Conservation (phyloP, 30 jellyfish, hydroid and myxozoan species). For the Cassiopea andromeda region DNA sequence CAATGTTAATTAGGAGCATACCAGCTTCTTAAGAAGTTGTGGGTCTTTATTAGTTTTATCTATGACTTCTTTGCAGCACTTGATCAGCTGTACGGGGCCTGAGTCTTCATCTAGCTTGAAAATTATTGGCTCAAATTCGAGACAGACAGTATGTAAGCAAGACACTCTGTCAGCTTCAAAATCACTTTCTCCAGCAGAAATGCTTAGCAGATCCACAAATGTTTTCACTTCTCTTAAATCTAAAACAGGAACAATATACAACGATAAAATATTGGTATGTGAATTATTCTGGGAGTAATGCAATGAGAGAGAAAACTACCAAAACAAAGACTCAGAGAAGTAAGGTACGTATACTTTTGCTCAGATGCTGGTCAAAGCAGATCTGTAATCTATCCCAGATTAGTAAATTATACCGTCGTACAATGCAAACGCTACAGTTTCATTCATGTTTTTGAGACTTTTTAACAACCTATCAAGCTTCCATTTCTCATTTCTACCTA, state of each 20-base stretch:
- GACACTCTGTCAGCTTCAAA: conserved; percentile 78
- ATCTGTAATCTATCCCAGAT: too few species aligned
- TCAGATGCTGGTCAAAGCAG: too few species aligned
- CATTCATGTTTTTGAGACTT: too few species aligned
- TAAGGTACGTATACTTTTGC: too few species aligned
- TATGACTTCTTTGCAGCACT: conserved; percentile 43
- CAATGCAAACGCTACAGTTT: too few species aligned
- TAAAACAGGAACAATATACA: background rate
- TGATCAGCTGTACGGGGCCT: conserved; percentile 59
- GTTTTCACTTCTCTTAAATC: conserved; percentile 81
- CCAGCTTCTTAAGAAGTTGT: conserved; percentile 56
- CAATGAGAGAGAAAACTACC: background rate
- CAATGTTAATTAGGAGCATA: background rate
- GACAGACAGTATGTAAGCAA: conserved; percentile 74
- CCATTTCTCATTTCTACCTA: too few species aligned
- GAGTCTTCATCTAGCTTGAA: conserved; percentile 42
- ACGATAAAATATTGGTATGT: too few species aligned
- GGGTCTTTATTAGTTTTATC: conserved; percentile 29
- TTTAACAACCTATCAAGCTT: too few species aligned
- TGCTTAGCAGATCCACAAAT: conserved; percentile 79
- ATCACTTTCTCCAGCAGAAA: conserved; percentile 89
- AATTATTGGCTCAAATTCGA: conserved; percentile 67
- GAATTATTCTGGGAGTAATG: too few species aligned
- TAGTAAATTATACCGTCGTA: too few species aligned
- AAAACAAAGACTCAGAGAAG: background rate